Evolutionary conservation across 53 echinoderm and acorn worm genomes (phyloP).

Genomic region (Mesocentrotus franciscanus): DNA sequence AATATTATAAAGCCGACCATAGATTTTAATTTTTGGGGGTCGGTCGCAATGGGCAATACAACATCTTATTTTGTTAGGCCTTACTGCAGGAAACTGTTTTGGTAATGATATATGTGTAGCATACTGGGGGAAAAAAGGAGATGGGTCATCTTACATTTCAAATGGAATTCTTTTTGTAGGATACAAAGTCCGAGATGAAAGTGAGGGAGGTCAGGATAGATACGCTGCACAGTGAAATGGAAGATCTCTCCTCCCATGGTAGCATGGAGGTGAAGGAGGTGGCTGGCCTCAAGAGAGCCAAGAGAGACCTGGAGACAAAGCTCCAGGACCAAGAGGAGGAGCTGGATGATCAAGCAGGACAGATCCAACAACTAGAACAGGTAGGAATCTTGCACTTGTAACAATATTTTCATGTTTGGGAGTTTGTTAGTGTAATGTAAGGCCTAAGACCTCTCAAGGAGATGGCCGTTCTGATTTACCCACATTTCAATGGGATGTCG

Average conservation of each 20-base stretch:
- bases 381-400: conserved; percentile 33
- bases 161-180: conserved; percentile 46
- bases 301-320: conserved; percentile 92
- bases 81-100: too few relatives aligned
- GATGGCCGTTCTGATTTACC: conserved; percentile 66
- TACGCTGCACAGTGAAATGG: conserved; percentile 80
- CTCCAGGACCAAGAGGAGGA: conserved; percentile 97
- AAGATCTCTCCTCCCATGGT: conserved; percentile 85
- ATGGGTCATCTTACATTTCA: background rate
- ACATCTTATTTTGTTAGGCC: too few relatives aligned
- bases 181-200: conserved; percentile 79
- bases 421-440: background rate
- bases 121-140: too few relatives aligned
- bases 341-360: conserved; percentile 97
- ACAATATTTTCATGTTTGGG: background rate
- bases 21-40: too few relatives aligned
- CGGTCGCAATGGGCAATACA: too few relatives aligned
- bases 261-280: conserved; percentile 95
- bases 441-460: conserved; percentile 71
- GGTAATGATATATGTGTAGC: too few relatives aligned
- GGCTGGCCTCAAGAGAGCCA: conserved; percentile 81
- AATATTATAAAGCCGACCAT: too few relatives aligned
- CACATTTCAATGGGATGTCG: too few relatives aligned
- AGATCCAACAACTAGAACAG: conserved; percentile 93
- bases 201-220: conserved; percentile 87